These are phyloP conservation scores for Stenolophus ochropezus DNA, from an alignment of 2,888 invertebrate genomes.

Conservation along the genomic window DNA sequence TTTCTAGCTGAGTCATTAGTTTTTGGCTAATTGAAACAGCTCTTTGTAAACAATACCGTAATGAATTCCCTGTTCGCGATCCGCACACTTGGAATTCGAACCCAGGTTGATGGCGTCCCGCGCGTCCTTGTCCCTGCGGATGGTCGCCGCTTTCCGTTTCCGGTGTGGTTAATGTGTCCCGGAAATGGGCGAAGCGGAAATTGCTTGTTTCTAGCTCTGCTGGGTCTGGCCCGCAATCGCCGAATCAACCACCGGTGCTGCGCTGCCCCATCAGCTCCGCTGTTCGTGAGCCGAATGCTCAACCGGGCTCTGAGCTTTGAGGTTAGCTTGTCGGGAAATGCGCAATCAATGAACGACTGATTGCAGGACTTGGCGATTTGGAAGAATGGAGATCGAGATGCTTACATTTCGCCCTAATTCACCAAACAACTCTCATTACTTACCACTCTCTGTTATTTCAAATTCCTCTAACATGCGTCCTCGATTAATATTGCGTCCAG, in stretches of 20 bases:
- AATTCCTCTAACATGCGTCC: no score
- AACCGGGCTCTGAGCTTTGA: not conserved
- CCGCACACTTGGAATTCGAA: no score
- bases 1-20: no score
- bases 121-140: slow-evolving; percentile 25
- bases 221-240: not conserved
- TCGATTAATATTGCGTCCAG: no score
- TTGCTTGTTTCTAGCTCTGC: slow-evolving; percentile 42
- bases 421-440: no score
- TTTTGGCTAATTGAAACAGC: no score
- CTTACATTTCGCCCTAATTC: not conserved
- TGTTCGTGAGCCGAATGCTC: slow-evolving; percentile 8
- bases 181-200: slow-evolving; percentile 49
- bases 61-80: no score
- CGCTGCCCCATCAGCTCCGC: not conserved
- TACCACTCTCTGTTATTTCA: no score
- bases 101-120: not conserved
- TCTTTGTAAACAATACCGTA: no score
- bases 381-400: not conserved
- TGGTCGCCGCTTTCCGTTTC: slow-evolving; percentile 43
- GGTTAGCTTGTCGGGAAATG: slow-evolving; percentile 6
- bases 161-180: slow-evolving; percentile 46
- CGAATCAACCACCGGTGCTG: not conserved
- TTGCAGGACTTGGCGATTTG: not conserved
- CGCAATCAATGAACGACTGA: slow-evolving; percentile 36